Evolutionary conservation across 2,797 vertebrate species (phyloP).

Genomic region (Limosa lapponica): DNA sequence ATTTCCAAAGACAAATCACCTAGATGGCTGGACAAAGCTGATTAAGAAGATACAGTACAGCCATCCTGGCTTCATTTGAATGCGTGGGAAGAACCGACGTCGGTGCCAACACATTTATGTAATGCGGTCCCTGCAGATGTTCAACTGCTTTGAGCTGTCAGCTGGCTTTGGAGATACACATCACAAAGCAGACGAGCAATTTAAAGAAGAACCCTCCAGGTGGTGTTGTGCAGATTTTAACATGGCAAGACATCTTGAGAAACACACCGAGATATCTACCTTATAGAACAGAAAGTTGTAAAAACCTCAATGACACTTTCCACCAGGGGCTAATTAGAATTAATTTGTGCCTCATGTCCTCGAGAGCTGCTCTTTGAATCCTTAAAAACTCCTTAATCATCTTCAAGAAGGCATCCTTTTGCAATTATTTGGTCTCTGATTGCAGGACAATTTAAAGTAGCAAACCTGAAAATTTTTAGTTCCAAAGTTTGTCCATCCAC

Average conservation of each 20-base stretch:
- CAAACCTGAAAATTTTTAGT: not conserved
- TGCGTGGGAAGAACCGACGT: not conserved
- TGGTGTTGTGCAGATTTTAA: constrained; percentile 1
- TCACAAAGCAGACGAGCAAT: constrained; percentile 17
- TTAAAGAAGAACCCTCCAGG: constrained; percentile 48
- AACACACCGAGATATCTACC: not conserved
- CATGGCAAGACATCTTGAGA: not conserved
- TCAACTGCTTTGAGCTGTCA: constrained; percentile 4
- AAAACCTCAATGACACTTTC: constrained; percentile 42
- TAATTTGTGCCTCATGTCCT: not conserved
- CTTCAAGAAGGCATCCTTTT: not conserved
- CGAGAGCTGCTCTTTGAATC: not conserved
- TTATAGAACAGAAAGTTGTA: not conserved
- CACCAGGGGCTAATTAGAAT: constrained; percentile 18
- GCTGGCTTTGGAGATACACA: constrained; percentile 52
- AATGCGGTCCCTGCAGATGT: constrained; percentile 59
- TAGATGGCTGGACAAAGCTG: constrained; percentile 13
- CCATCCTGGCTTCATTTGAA: not conserved
- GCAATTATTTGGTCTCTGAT: not conserved
- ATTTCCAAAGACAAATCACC: constrained; percentile 49
- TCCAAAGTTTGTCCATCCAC: not conserved
- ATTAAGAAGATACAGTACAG: constrained; percentile 24
- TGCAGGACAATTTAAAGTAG: not conserved
- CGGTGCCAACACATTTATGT: constrained; percentile 31
- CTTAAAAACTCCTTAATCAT: not conserved